Percentiles rank a stretch among this genome's conserved stretches.
These are phyloP conservation scores for Coelogynopora nodosa DNA, from an alignment of 2,888 invertebrate genomes.

Conservation along the genomic window DNA sequence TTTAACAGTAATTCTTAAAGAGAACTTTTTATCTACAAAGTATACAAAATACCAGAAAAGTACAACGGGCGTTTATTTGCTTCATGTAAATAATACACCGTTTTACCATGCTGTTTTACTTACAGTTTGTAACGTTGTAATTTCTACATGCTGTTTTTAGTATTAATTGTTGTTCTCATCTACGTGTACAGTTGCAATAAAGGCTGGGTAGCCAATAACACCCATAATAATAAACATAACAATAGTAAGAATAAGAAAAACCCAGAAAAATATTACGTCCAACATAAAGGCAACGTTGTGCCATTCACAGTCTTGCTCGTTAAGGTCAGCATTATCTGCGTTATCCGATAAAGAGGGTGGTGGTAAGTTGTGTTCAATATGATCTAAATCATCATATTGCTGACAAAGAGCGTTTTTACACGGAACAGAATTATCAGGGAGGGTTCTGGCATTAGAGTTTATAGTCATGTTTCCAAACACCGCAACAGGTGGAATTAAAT, in stretches of 20 bases:
- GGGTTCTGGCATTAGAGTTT: not conserved
- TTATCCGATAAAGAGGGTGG: not conserved
- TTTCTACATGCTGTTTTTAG: too few species aligned
- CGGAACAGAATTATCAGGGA: too few species aligned
- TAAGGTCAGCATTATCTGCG: not conserved
- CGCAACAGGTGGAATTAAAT: not conserved
- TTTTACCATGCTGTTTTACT: too few species aligned
- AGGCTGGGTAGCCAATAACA: not conserved
- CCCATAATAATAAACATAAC: conserved; percentile 15
- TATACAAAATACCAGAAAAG: too few species aligned
- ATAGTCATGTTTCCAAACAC: not conserved
- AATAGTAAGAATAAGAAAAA: not conserved
- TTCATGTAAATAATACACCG: too few species aligned
- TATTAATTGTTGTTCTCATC: not conserved
- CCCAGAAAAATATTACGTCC: conserved; percentile 27
- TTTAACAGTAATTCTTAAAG: too few species aligned
- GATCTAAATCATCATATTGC: not conserved
- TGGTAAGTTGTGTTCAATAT: not conserved
- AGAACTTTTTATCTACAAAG: too few species aligned
- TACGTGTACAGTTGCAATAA: not conserved
- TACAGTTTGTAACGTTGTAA: too few species aligned
- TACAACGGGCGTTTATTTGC: too few species aligned
- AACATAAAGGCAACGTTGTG: not conserved
- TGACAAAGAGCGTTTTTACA: not conserved
- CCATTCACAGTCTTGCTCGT: not conserved